A percentile compares a stretch with the other conserved stretches of the same genome.
Evolutionary conservation across 2,797 vertebrate genomes (phyloP).

Genomic region (Rhynchotus rufescens): DNA sequence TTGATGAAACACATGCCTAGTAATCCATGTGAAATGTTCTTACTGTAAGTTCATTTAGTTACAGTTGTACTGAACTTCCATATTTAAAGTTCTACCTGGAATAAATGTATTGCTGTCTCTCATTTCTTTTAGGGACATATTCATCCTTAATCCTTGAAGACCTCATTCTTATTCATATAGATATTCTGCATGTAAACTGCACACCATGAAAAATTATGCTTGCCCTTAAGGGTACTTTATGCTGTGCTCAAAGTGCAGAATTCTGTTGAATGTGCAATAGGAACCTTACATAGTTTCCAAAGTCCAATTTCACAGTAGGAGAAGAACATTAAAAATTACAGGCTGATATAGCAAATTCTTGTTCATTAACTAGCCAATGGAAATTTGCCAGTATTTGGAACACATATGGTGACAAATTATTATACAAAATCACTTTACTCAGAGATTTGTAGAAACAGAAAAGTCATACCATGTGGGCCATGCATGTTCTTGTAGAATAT

Average conservation of each 20-base stretch:
- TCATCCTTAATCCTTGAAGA: not conserved
- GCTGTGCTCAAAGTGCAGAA: not conserved
- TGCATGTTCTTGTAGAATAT: not conserved
- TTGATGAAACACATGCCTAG: not conserved
- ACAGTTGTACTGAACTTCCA: not conserved
- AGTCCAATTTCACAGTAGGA: not conserved
- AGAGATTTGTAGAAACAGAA: not conserved
- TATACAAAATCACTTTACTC: not conserved
- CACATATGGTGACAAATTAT: not conserved
- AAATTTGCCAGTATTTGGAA: not conserved
- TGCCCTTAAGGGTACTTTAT: not conserved
- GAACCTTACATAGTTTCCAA: not conserved
- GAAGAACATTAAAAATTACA: not conserved
- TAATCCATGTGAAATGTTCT: not conserved
- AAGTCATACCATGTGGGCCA: not conserved
- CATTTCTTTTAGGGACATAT: not conserved
- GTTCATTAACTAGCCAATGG: not conserved
- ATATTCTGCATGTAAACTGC: not conserved
- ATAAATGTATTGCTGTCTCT: not conserved
- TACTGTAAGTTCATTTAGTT: not conserved
- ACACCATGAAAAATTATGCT: not conserved
- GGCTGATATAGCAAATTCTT: not conserved
- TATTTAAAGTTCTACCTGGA: not conserved
- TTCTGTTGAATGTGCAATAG: not conserved
- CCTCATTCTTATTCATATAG: not conserved